Conservation (phyloP, 2,888 invertebrate species). For the Tryphoninae sp. region DNA sequence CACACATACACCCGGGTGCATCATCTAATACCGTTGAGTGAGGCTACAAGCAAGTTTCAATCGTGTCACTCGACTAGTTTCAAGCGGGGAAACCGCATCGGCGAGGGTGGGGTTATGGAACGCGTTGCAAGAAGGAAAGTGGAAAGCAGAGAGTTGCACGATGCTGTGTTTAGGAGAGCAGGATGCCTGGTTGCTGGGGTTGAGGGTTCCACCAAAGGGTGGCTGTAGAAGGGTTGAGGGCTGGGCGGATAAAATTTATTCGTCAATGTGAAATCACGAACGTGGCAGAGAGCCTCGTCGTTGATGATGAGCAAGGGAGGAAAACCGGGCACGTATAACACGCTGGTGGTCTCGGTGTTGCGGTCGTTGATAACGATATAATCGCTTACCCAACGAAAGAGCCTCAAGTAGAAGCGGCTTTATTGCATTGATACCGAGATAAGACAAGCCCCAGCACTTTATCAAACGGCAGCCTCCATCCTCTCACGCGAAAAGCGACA, state of each 20-base stretch:
- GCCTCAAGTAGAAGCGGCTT: constrained; percentile 63
- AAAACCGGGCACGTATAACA: background rate
- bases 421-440: constrained; percentile 67
- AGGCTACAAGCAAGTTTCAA: background rate
- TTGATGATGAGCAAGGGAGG: constrained; percentile 16
- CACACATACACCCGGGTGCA: background rate
- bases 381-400: constrained; percentile 66
- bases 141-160: background rate
- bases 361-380: constrained; percentile 65
- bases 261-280: constrained; percentile 50
- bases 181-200: background rate
- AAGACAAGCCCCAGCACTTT: constrained; percentile 38
- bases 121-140: constrained; percentile 1
- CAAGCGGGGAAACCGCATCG: background rate
- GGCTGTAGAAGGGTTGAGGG: no score
- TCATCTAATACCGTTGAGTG: constrained; percentile 8
- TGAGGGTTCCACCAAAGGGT: constrained; percentile 11
- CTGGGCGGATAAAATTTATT: constrained; percentile 34
- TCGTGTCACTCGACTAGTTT: constrained; percentile 15
- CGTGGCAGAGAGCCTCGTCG: constrained; percentile 23
- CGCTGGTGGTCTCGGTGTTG: constrained; percentile 26
- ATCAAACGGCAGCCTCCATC: constrained; percentile 35
- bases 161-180: background rate
- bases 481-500: constrained; percentile 20
- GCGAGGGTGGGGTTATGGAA: background rate